These are phyloP conservation scores for Cichladusa arquata DNA, from an alignment of 2,113 vertebrate genomes.

Conservation along the genomic window DNA sequence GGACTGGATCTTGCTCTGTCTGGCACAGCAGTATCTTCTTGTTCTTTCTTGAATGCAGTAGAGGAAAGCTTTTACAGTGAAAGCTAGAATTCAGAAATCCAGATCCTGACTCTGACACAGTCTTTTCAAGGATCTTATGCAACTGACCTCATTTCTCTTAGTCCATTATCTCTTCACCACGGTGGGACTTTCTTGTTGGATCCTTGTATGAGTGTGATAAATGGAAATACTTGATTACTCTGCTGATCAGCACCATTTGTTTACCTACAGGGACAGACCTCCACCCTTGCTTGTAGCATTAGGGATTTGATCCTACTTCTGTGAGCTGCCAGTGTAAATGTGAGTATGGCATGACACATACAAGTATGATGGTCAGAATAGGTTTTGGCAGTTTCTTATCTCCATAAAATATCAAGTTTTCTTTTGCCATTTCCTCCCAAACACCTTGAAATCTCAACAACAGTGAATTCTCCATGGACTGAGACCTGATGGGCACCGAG, in stretches of 20 bases:
- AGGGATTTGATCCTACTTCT: background rate
- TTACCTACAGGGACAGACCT: background rate
- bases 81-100: background rate
- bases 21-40: background rate
- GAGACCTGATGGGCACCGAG: rapidly evolving
- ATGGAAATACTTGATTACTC: background rate
- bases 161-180: background rate
- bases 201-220: background rate
- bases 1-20: background rate
- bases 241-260: background rate
- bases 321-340: background rate
- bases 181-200: background rate
- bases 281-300: background rate
- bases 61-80: background rate
- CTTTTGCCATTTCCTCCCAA: background rate
- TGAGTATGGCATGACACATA: background rate
- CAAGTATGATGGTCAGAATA: background rate
- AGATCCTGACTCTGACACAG: background rate
- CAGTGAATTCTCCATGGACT: rapidly evolving
- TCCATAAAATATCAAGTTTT: background rate
- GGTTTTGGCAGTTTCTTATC: background rate
- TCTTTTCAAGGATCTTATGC: background rate
- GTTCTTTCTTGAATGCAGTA: background rate
- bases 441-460: background rate
- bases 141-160: background rate